phyloP scores from a whole-genome alignment of 2,888 invertebrate species.

The Leptothorax acervorum region DNA sequence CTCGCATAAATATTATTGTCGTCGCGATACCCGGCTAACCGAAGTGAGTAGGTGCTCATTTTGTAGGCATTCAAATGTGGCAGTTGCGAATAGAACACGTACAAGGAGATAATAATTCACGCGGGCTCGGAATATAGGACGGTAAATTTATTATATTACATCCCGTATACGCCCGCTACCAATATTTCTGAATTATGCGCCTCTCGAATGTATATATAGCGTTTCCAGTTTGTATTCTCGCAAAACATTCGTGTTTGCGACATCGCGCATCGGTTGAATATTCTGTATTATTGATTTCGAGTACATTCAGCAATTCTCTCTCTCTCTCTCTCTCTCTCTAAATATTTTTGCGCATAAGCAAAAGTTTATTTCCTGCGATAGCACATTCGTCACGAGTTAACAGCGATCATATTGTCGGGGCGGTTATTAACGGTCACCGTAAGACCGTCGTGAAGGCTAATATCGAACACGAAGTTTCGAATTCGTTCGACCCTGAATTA shows the following conservation, averaged over 20 bases:
- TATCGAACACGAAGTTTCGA: slow-evolving; percentile 26
- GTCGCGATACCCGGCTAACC: neutral
- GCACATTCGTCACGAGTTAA: slow-evolving; percentile 25
- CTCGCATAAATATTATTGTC: neutral
- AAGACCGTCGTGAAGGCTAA: slow-evolving; percentile 1
- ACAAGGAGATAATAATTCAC: slow-evolving; percentile 23
- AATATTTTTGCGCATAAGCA: neutral
- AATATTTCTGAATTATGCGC: slow-evolving; percentile 30
- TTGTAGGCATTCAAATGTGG: neutral
- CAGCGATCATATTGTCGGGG: neutral
- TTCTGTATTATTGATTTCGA: slow-evolving; percentile 26
- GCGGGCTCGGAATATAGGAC: neutral
- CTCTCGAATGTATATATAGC: neutral
- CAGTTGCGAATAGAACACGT: neutral
- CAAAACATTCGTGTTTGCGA: slow-evolving; percentile 25
- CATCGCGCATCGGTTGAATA: neutral
- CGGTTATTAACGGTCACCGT: neutral
- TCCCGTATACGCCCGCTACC: no score
- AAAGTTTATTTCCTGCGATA: slow-evolving; percentile 5
- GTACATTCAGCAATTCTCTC: neutral
- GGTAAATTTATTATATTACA: slow-evolving; percentile 37
- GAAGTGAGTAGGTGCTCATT: neutral
- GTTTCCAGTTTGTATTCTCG: slow-evolving; percentile 5
- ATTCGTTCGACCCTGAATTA: slow-evolving; percentile 63
- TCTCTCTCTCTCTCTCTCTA: neutral